phyloP scores from a whole-genome alignment of 2,888 invertebrate species.

The Apamea crenata region DNA sequence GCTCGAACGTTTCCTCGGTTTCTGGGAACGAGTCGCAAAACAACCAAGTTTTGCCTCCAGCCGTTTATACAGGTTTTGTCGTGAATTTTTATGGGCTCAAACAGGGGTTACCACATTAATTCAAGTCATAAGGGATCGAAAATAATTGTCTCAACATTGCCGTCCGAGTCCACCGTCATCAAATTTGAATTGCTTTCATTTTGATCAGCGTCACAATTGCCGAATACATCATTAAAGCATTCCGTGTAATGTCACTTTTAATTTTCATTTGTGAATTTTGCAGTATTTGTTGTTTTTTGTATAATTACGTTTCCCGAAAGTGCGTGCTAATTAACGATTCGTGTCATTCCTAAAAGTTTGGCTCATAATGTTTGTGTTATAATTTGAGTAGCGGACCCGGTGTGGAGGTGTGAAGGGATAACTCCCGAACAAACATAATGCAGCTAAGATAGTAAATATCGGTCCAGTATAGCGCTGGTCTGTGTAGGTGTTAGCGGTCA shows the following conservation, averaged over 20 bases:
- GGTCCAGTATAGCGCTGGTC: constrained; percentile 74
- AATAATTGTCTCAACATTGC: constrained; percentile 70
- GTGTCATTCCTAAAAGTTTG: constrained; percentile 79
- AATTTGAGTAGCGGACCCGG: constrained; percentile 85
- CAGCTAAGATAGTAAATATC: constrained; percentile 84
- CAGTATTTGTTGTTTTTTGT: constrained; percentile 49
- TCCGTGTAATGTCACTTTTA: constrained; percentile 35
- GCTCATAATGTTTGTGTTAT: constrained; percentile 81
- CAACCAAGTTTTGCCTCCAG: constrained; percentile 86
- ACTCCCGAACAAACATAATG: constrained; percentile 86
- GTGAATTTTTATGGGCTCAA: constrained; percentile 87
- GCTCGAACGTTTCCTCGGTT: constrained; percentile 87
- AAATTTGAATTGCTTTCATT: constrained; percentile 60
- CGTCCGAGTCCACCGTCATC: constrained; percentile 44
- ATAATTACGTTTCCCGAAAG: constrained; percentile 65
- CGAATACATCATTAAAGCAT: constrained; percentile 35
- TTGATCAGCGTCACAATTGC: constrained; percentile 31
- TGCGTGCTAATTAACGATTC: constrained; percentile 67
- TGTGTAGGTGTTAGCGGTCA: constrained; percentile 86
- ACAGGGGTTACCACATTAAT: constrained; percentile 82
- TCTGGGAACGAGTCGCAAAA: constrained; percentile 88
- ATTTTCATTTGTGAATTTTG: constrained; percentile 41
- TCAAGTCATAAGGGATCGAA: constrained; percentile 78
- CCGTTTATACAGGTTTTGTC: constrained; percentile 88
- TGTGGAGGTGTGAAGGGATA: constrained; percentile 87